These are phyloP conservation scores for Lithobius niger DNA, from an alignment of 1,140 invertebrate species.

Conservation along the genomic window DNA sequence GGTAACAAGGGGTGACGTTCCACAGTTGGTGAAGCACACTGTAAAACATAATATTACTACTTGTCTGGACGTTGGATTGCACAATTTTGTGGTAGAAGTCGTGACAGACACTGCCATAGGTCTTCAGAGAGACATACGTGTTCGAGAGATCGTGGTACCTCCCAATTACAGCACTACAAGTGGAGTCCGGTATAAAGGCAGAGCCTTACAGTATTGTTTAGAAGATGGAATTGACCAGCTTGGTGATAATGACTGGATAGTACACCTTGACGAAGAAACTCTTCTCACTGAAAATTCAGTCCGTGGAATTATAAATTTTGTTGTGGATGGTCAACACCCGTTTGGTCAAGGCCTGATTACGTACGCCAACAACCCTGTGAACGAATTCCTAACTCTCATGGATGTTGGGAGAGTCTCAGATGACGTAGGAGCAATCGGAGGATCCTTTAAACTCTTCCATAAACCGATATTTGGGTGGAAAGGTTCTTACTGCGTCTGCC, in stretches of 20 bases:
- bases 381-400: constrained; percentile 92
- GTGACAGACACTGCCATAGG: constrained; percentile 72
- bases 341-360: constrained; percentile 97
- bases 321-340: constrained; percentile 81
- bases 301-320: constrained; percentile 88
- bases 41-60: constrained; percentile 76
- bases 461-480: constrained; percentile 96
- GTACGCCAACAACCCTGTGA: constrained; percentile 87
- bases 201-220: constrained; percentile 89
- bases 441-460: constrained; percentile 86
- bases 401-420: constrained; percentile 93
- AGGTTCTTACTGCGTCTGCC: constrained; percentile 82
- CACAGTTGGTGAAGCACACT: constrained; percentile 78
- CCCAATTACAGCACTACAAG: constrained; percentile 68
- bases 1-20: constrained; percentile 89
- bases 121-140: constrained; percentile 49
- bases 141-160: constrained; percentile 76
- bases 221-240: constrained; percentile 80
- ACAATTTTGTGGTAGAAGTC: constrained; percentile 95
- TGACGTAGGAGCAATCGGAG: constrained; percentile 88
- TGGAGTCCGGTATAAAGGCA: constrained; percentile 85
- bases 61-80: constrained; percentile 74
- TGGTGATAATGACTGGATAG: constrained; percentile 86
- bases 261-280: constrained; percentile 97
- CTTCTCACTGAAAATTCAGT: constrained; percentile 80